Evolutionary conservation across 2,113 vertebrate species (phyloP), one percentile per base, ranked within the genome.

Genomic region (Laterallus jamaicensis): DNA sequence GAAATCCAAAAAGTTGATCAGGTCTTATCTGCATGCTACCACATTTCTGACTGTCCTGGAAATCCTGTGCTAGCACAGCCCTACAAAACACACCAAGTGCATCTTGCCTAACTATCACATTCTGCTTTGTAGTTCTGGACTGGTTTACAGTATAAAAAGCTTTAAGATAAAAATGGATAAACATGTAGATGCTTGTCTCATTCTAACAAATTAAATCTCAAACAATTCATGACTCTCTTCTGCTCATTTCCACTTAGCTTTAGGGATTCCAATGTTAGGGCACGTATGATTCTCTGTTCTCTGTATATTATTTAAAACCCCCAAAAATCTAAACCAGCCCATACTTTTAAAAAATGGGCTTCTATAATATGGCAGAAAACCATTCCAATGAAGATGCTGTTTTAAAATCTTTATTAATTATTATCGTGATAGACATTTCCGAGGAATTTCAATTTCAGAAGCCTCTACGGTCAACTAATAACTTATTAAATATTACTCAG

Each of bases 401-500:
- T 96, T 97, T 80, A 95, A 97, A 97, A 95, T 90, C 94, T 93
- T 88, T 89, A 95, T 96, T 93, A 96, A 97, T 97, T 95, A 95
- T 97, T 95, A 83, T 96, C 75, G 21, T 96, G 90, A 97, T 95
- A 96, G 93, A 97, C 97, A 97, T 95, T 94, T 96, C 94, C 86
- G 75, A 92, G 88, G 82, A 97, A 96, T 97, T 97, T 97, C 96
- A 96, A 95, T 95, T 97, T 96, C 96, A 97, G 95, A 93, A 96
- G 97, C 94, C 95, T 97, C 94, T 94, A 95, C 40, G 82, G 93
- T 95, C 95, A 94, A 96, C 94, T 96, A 96, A 96, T 97, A 97
- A 97, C 93, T 95, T 94, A 96, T 97, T 97, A 97, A 97, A 97
- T 96, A 96, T 95, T 96, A 97, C 96, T 97, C 97, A 97, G 96